Evolutionary conservation across 2,888 invertebrate species (phyloP).

Genomic region (Sialis lutaria): DNA sequence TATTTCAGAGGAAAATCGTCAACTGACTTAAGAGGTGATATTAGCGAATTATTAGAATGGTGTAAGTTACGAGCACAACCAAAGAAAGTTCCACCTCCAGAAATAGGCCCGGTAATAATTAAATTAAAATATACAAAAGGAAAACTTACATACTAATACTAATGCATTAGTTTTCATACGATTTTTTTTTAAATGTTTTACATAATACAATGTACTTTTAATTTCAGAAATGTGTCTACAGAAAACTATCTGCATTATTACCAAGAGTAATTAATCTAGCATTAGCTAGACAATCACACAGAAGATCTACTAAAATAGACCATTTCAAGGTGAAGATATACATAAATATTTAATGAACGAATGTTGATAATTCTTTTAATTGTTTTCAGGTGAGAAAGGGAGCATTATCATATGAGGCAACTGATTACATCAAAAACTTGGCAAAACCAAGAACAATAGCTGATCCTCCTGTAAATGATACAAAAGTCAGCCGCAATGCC

Average conservation of each 20-base stretch:
- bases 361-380: background rate
- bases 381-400: conserved; percentile 23
- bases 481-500: conserved; percentile 9
- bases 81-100: conserved; percentile 12
- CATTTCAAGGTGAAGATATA: too few relatives aligned
- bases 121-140: background rate
- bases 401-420: conserved; percentile 26
- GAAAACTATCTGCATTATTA: too few relatives aligned
- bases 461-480: background rate
- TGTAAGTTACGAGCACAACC: conserved; percentile 17
- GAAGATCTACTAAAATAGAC: too few relatives aligned
- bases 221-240: too few relatives aligned
- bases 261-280: too few relatives aligned
- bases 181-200: too few relatives aligned
- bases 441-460: conserved; percentile 21
- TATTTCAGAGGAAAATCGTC: too few relatives aligned
- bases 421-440: conserved; percentile 26
- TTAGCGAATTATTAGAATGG: conserved; percentile 15
- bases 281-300: too few relatives aligned
- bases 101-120: conserved; percentile 10
- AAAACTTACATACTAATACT: too few relatives aligned
- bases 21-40: background rate
- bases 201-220: too few relatives aligned
- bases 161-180: too few relatives aligned
- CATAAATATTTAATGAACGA: too few relatives aligned